Evolutionary conservation across 2,797 vertebrate genomes (phyloP), one percentile per base, ranked within the genome.

Genomic region (Glossophaga mutica): DNA sequence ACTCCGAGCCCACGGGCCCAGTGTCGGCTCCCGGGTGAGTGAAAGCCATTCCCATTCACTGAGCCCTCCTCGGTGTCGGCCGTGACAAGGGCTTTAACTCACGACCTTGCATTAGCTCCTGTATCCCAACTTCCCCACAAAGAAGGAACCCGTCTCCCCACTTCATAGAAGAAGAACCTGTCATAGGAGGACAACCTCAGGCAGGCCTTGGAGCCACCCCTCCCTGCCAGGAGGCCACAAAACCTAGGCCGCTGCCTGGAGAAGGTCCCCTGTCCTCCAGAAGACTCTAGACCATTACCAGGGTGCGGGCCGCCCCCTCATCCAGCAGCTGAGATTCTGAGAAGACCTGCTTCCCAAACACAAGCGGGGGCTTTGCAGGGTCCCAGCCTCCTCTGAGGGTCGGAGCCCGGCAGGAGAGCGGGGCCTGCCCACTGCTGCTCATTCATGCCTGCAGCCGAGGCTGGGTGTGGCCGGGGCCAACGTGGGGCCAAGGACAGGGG

Each of bases 31-130:
- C 26, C 0, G 22, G 76, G 32, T 7, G 37, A 52, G 3, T 6
- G 18, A 29, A 22, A 62, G 29, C 16, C 24, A 12, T 6, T 11
- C 22, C 9, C 7, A 0, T 11, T 24, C 42, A 18, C 73, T 0
- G 3, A 34, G 11, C 46, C 52, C 57, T 42, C 52, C 39, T 3
- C 6, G 26, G 37, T 0, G 8, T 0, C 21, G 8, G 9, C 65
- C 11, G 6, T 12, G 67, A 22, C 6, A 19, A 32, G 37, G 4
- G 29, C 26, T 42, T 9, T n/a, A 9, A 2, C 34, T 37, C n/a
- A 9, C 29, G 12, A 32, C 9, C 14, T 9, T 9, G 22, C n/a
- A 9, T 5, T 2, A 37, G n/a, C n/a, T 50, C 48, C 22, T 29
- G 37, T 37, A 34, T 34, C 44, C 34, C 7, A 0, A n/a, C 9